Conservation (phyloP, 2,797 vertebrate species). For the Tangara arthus region DNA sequence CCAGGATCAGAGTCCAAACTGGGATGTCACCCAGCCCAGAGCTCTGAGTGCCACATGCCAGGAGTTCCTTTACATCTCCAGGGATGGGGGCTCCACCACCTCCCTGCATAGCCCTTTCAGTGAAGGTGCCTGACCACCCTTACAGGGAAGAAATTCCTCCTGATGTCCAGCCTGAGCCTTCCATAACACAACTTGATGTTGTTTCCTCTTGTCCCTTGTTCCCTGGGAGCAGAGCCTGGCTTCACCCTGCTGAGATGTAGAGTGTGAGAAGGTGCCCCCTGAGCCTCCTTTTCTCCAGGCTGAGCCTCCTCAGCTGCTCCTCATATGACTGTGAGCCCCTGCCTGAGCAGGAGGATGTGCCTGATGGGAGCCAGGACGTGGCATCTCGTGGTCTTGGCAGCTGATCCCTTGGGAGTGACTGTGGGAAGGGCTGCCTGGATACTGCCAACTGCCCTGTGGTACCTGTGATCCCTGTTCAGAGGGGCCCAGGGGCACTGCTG, state of each 20-base stretch:
- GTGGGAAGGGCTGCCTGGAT: background rate
- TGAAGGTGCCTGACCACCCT: background rate
- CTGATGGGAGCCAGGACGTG: fast-evolving
- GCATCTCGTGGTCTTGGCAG: background rate
- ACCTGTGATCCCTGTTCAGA: fast-evolving
- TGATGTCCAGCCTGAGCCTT: background rate
- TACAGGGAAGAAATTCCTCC: background rate
- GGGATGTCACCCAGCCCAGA: background rate
- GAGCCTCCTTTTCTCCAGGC: background rate
- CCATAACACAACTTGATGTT: background rate
- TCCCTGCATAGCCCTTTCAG: background rate
- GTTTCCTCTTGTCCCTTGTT: background rate
- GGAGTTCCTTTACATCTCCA: background rate
- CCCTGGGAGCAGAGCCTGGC: background rate
- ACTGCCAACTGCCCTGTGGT: fast-evolving
- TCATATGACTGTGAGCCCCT: background rate
- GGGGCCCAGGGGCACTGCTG: background rate
- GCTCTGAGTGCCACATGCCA: fast-evolving
- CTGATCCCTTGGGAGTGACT: background rate
- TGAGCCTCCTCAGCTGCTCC: background rate
- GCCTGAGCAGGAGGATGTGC: background rate
- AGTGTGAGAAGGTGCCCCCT: fast-evolving
- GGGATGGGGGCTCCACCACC: background rate
- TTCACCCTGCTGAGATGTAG: background rate
- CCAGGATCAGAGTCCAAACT: background rate